Evolutionary conservation across 2,797 vertebrate species (phyloP).

Genomic region (Notoglanidium macrostoma): DNA sequence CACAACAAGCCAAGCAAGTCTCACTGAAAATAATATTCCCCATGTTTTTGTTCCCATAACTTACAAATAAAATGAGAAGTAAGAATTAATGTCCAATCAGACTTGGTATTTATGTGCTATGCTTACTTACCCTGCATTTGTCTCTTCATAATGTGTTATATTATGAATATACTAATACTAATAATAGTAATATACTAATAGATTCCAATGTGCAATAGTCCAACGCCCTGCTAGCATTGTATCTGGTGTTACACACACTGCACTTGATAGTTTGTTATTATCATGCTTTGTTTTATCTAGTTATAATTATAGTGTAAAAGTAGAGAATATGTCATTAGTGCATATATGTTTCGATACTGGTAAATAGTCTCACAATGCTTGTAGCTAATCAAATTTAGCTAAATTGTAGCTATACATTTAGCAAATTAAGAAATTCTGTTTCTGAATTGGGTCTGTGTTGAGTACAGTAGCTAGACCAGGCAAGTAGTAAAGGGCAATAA

Average conservation of each 20-base stretch:
- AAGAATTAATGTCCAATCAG: neutral
- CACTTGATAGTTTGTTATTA: neutral
- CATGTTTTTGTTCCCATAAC: neutral
- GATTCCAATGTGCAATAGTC: neutral
- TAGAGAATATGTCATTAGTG: neutral
- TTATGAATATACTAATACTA: neutral
- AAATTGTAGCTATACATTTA: neutral
- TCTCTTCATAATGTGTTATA: neutral
- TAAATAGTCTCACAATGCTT: neutral
- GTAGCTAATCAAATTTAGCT: neutral
- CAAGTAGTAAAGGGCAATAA: slow-evolving; percentile 33
- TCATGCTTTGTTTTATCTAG: neutral
- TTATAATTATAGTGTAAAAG: neutral
- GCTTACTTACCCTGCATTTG: neutral
- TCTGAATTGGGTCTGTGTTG: slow-evolving; percentile 48
- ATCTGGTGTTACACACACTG: neutral
- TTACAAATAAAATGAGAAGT: neutral
- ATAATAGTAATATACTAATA: neutral
- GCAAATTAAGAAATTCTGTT: neutral
- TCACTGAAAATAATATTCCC: neutral
- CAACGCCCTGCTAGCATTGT: neutral
- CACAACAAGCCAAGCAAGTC: neutral
- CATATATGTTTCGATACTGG: neutral
- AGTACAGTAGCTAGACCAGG: slow-evolving; percentile 45
- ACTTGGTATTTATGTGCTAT: neutral